Evolutionary conservation across 2,113 vertebrate species (phyloP).

Genomic region (Manacus vitellinus): DNA sequence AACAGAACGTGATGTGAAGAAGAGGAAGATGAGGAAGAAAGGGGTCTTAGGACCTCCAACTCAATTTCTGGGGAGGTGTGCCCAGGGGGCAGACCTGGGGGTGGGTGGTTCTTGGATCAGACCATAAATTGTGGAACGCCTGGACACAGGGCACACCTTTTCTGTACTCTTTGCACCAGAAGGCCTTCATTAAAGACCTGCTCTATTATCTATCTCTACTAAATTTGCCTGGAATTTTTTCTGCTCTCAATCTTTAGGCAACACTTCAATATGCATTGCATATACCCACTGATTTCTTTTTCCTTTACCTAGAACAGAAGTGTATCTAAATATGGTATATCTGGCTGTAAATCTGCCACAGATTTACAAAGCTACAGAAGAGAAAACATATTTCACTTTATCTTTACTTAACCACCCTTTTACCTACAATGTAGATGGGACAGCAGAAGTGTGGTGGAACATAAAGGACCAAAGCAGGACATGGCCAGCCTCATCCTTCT

Average conservation of each 20-base stretch:
- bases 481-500: neutral
- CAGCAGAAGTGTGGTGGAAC: neutral
- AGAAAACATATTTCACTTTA: neutral
- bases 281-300: neutral
- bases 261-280: neutral
- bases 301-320: neutral
- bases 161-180: no score
- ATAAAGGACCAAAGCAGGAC: neutral
- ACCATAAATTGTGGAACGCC: no score
- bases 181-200: no score
- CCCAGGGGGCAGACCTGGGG: no score
- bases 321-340: neutral
- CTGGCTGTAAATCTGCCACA: neutral
- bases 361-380: neutral
- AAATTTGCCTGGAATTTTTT: no score
- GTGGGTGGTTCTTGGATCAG: no score
- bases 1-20: no score
- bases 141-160: no score
- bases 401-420: neutral
- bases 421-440: neutral
- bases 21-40: no score
- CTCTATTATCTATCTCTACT: no score
- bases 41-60: no score
- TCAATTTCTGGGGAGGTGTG: no score
- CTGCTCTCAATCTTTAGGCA: neutral